Evolutionary conservation across 2,888 invertebrate genomes (phyloP), one percentile per base, ranked within the genome.

Genomic region (Galeruca laticollis): DNA sequence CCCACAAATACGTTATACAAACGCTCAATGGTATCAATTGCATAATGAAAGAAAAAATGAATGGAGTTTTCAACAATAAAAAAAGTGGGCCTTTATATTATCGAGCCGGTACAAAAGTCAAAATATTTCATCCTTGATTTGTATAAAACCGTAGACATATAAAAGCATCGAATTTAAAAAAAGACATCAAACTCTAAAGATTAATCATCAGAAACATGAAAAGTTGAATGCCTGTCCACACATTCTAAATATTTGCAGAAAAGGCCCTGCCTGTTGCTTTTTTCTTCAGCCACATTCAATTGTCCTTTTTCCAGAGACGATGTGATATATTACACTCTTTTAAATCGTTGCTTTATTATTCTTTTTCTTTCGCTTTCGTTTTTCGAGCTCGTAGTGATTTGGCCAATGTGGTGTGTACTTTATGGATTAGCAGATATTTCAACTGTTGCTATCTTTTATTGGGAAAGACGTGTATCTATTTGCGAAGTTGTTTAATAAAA

Each of bases 231-330:
- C 75, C 77, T 78, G 77, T 79, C 79, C 77, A 78, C 79, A 79
- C 79, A 76, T 79, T 74, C 75, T 73, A 78, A 79, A 78, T 78
- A 79, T 79, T 78, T 78, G 75, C 75, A 72, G 74, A 75, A 73
- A 72, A 75, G 74, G 71, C 73, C 72, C 64, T 73, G 72, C 76
- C 75, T 73, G 73, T 75, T 75, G 76, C 75, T 71, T 76, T 72
- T 70, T 73, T 59, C 31, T 71, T 72, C 70, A 68, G 76, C 75
- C 75, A 73, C 76, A 54, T 62, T 73, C 75, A 70, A 78, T 77
- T 75, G 76, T 76, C 69, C 73, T 71, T 69, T 72, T 68, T 60
- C 51, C 64, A 67, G 59, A 65, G 73, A 68, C 62, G 73, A 70
- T 71, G 73, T 76, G 75, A 74, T 74, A 73, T 73, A 75, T 75